Conservation (phyloP, 2,888 invertebrate species). For the Pecten maximus region DNA sequence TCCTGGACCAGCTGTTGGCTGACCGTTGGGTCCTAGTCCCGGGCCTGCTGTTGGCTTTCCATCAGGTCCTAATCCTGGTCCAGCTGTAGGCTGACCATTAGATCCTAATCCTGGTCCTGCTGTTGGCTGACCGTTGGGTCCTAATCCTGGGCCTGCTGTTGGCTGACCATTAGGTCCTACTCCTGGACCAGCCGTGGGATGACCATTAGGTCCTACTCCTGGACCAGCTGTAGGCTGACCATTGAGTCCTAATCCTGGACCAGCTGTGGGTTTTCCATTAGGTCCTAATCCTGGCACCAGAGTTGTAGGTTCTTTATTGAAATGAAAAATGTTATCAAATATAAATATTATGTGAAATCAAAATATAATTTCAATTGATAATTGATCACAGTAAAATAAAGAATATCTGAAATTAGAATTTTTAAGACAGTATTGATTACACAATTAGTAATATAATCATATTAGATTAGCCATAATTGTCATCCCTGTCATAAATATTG, state of each 20-base stretch:
- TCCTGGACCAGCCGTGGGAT: conserved; percentile 1
- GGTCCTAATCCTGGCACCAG: conserved; percentile 1
- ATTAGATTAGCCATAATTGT: too few species aligned
- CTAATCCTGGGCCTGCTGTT: background rate
- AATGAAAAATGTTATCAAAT: background rate
- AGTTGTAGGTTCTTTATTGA: background rate
- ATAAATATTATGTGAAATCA: too few species aligned
- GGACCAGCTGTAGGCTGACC: background rate
- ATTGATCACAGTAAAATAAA: too few species aligned
- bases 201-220: background rate
- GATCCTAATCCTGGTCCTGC: background rate
- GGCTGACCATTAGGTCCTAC: background rate
- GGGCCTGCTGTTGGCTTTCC: conserved; percentile 52
- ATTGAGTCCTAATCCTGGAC: background rate
- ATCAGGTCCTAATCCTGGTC: background rate
- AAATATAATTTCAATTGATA: too few species aligned
- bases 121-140: background rate
- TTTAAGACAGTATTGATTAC: too few species aligned
- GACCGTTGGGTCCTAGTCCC: conserved; percentile 48
- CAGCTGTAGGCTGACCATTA: conserved; percentile 6
- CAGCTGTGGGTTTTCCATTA: background rate
- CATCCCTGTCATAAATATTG: too few species aligned
- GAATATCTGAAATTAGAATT: too few species aligned
- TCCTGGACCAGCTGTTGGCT: conserved; percentile 54
- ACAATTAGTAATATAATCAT: too few species aligned